Conservation (phyloP, 2,888 invertebrate species). For the Sicus ferrugineus region DNA sequence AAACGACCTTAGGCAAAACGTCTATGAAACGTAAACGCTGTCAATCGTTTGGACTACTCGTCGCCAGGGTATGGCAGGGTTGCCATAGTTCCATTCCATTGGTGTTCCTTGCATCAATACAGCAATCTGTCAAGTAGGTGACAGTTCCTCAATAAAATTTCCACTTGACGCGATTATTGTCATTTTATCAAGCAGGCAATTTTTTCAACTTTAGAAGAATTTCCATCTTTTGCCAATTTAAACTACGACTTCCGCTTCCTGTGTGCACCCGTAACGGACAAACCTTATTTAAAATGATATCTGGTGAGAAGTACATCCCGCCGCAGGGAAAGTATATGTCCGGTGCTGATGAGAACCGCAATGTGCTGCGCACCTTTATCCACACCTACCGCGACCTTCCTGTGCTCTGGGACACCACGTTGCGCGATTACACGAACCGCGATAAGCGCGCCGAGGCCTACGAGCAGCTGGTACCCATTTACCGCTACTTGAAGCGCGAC, state of each 20-base stretch:
- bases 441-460: conserved; percentile 60
- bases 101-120: conserved; percentile 48
- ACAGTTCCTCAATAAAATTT: conserved; percentile 56
- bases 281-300: conserved; percentile 33
- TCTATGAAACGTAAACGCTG: too few species aligned
- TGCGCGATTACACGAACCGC: conserved; percentile 59
- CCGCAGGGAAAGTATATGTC: conserved; percentile 47
- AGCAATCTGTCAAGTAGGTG: conserved; percentile 58
- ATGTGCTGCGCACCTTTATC: conserved; percentile 56
- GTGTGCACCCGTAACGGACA: neutral
- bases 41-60: too few species aligned
- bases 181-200: conserved; percentile 23
- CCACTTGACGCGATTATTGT: conserved; percentile 29
- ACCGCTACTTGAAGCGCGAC: conserved; percentile 56
- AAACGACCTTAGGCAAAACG: too few species aligned
- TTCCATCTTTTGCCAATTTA: neutral
- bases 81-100: conserved; percentile 31
- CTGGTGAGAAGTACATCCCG: conserved; percentile 41
- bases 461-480: conserved; percentile 53
- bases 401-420: conserved; percentile 59
- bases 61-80: too few species aligned
- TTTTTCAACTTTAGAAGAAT: neutral
- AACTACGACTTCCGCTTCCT: conserved; percentile 28
- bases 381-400: conserved; percentile 58
- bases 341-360: conserved; percentile 58